phyloP scores from a whole-genome alignment of 2,888 invertebrate genomes.

The Lithophane socia region DNA sequence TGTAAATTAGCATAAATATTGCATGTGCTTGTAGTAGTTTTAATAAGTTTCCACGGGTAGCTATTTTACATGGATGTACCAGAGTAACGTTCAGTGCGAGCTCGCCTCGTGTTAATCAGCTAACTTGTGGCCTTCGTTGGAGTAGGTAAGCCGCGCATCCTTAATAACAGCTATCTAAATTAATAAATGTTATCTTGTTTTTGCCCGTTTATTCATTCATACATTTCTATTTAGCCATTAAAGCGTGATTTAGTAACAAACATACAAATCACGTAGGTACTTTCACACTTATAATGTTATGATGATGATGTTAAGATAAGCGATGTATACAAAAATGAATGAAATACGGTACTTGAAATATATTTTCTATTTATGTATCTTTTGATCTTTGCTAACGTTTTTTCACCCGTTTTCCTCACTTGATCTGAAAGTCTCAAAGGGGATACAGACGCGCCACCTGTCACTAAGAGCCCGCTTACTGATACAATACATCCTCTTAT shows the following conservation, averaged over 20 bases:
- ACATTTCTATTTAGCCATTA: background rate
- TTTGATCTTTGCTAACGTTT: constrained; percentile 8
- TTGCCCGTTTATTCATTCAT: background rate
- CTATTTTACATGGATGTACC: constrained; percentile 43
- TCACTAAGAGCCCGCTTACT: constrained; percentile 37
- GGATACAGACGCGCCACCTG: constrained; percentile 34
- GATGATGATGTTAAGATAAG: background rate
- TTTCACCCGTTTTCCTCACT: constrained; percentile 36
- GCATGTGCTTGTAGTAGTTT: constrained; percentile 42
- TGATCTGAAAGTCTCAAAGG: constrained; percentile 47
- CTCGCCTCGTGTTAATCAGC: constrained; percentile 52
- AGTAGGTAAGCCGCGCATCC: constrained; percentile 35
- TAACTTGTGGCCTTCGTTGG: constrained; percentile 41
- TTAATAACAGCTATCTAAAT: constrained; percentile 21
- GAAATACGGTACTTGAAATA: constrained; percentile 14
- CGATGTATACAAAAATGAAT: background rate
- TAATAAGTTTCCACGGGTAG: constrained; percentile 52
- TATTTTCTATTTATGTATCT: constrained; percentile 15
- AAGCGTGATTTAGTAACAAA: background rate
- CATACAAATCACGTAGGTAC: background rate
- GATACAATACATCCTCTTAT: constrained; percentile 44
- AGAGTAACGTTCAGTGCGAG: constrained; percentile 36
- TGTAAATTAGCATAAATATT: constrained; percentile 30
- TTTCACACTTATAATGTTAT: background rate
- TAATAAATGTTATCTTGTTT: background rate